These are phyloP conservation scores for Brenthis daphne DNA, from an alignment of 2,888 invertebrate genomes.

Conservation along the genomic window DNA sequence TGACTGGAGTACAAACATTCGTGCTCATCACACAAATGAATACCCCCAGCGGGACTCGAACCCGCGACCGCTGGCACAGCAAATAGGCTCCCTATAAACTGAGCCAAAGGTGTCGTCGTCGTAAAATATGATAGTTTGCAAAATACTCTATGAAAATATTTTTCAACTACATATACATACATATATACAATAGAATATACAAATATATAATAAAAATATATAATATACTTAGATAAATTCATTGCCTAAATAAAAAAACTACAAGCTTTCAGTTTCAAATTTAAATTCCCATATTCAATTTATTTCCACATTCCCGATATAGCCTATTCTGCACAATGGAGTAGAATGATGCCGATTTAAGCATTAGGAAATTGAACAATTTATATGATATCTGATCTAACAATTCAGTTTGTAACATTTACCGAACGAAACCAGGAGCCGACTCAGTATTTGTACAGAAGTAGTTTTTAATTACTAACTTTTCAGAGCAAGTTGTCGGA, in stretches of 20 bases:
- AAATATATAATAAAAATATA: too few relatives aligned
- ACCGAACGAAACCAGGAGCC: conserved; percentile 16
- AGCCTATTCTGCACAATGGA: conserved; percentile 16
- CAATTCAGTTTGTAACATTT: conserved; percentile 15
- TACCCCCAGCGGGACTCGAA: too few relatives aligned
- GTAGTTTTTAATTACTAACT: conserved; percentile 41
- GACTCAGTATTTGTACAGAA: conserved; percentile 24
- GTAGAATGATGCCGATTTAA: conserved; percentile 17
- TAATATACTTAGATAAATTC: too few relatives aligned
- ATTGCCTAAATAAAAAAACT: background rate
- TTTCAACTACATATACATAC: too few relatives aligned
- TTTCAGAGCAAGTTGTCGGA: conserved; percentile 31
- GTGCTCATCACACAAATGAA: too few relatives aligned
- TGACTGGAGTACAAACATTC: too few relatives aligned
- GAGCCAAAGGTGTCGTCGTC: too few relatives aligned
- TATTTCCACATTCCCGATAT: conserved; percentile 20
- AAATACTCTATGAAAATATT: too few relatives aligned
- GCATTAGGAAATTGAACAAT: conserved; percentile 29
- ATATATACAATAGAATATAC: too few relatives aligned
- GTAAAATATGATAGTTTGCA: too few relatives aligned
- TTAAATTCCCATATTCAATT: conserved; percentile 23
- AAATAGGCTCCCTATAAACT: too few relatives aligned
- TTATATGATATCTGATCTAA: conserved; percentile 24
- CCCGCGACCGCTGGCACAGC: too few relatives aligned
- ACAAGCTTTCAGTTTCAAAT: conserved; percentile 20